Conservation (phyloP, 2,113 vertebrate genomes). For the Petaurus breviceps region DNA sequence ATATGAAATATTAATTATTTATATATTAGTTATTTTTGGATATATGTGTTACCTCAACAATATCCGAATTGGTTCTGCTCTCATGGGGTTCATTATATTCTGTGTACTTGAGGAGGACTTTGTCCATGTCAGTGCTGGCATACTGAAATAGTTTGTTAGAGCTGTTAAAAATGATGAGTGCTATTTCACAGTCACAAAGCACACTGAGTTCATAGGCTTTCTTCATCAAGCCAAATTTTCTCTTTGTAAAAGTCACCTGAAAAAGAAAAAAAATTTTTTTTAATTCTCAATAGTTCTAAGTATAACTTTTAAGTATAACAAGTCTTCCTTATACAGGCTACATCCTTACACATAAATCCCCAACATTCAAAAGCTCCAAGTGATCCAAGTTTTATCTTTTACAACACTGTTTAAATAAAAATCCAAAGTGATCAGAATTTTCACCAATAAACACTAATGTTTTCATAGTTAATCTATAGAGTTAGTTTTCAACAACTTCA, state of each 20-base stretch:
- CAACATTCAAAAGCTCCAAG: not conserved
- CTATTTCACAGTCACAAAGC: conserved; percentile 99
- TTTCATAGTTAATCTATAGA: not conserved
- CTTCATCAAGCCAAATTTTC: conserved; percentile 99
- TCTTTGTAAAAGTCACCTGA: conserved; percentile 99
- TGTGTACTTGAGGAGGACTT: conserved; percentile 99
- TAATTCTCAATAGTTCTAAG: not conserved
- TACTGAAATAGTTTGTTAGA: conserved; percentile 99
- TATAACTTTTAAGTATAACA: not conserved
- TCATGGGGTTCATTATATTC: conserved; percentile 99
- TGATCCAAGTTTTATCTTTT: not conserved
- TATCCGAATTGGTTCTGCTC: conserved; percentile 99
- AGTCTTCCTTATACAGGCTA: not conserved
- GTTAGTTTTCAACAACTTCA: not conserved
- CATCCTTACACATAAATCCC: not conserved
- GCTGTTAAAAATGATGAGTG: conserved; percentile 99
- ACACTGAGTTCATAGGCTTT: conserved; percentile 99
- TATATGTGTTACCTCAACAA: conserved; percentile 94
- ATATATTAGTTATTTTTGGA: conserved; percentile 2
- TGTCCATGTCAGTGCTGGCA: conserved; percentile 99
- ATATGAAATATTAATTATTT: conserved; percentile 50
- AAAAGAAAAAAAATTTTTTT: conserved; percentile 61
- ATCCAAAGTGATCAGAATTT: not conserved
- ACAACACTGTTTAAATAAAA: not conserved
- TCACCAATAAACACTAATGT: not conserved